Conservation (phyloP, 2,888 invertebrate genomes). For the Rapana venosa region DNA sequence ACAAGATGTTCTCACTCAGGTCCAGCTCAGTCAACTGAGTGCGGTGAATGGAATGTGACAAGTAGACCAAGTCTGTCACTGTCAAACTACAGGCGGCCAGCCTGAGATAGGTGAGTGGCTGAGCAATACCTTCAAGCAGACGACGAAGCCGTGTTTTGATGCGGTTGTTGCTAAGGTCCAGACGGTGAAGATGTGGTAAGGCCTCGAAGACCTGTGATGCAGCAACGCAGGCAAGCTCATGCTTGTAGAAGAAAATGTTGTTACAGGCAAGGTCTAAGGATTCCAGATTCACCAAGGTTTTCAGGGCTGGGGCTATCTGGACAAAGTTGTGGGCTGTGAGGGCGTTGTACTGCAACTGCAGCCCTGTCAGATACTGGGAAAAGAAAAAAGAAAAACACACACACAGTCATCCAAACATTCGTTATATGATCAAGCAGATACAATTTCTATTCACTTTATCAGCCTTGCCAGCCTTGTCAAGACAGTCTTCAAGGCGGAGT, state of each 20-base stretch:
- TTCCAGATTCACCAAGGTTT: slow-evolving; percentile 64
- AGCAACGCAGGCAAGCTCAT: slow-evolving; percentile 57
- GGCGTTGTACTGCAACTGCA: slow-evolving; percentile 73
- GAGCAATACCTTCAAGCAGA: slow-evolving; percentile 58
- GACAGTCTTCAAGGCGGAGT: too few relatives aligned
- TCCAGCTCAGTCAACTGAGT: slow-evolving; percentile 66
- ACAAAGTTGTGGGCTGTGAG: slow-evolving; percentile 67
- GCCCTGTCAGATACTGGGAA: slow-evolving; percentile 66
- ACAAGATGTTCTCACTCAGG: slow-evolving; percentile 71
- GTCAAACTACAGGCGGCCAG: slow-evolving; percentile 71
- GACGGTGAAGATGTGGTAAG: slow-evolving; percentile 62
- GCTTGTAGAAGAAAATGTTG: slow-evolving; percentile 63
- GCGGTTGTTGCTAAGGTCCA: slow-evolving; percentile 75
- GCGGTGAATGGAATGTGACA: slow-evolving; percentile 66
- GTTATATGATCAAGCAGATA: background rate
- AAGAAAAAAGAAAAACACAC: background rate
- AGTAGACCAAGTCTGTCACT: slow-evolving; percentile 65
- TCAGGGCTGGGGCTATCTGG: slow-evolving; percentile 64
- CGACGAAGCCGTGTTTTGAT: slow-evolving; percentile 65
- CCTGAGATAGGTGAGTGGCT: slow-evolving; percentile 67
- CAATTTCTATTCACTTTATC: too few relatives aligned
- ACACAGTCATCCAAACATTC: background rate
- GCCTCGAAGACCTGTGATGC: slow-evolving; percentile 58
- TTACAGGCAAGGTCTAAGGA: slow-evolving; percentile 76
- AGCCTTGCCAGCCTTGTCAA: too few relatives aligned